These are phyloP conservation scores for Cheirogaleus medius DNA, from an alignment of 2,113 vertebrate species.

Conservation along the genomic window DNA sequence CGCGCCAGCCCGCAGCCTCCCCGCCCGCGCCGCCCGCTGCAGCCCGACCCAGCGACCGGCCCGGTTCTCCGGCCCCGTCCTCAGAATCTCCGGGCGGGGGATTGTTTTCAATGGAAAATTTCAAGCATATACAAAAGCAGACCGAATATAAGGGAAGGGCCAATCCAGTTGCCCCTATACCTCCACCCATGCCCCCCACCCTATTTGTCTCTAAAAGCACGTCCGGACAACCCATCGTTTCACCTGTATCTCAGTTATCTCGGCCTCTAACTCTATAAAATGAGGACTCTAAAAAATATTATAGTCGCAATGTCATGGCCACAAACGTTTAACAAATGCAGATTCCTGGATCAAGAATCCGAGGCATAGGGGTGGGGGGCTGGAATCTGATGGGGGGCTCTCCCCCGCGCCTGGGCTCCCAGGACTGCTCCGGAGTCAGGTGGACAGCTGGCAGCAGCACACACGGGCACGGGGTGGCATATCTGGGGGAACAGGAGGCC, in stretches of 20 bases:
- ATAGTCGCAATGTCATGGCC: not conserved
- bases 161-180: not conserved
- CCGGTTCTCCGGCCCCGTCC: not conserved
- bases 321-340: not conserved
- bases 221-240: not conserved
- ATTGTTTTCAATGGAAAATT: not conserved
- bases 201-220: not conserved
- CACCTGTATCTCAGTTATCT: not conserved
- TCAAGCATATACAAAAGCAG: not conserved
- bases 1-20: not conserved
- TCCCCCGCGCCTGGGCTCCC: not conserved
- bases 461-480: rapidly evolving
- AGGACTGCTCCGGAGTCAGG: not conserved
- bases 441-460: not conserved
- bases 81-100: too few species aligned
- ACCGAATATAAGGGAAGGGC: not conserved
- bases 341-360: not conserved
- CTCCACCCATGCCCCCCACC: not conserved
- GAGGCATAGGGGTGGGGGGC: too few species aligned
- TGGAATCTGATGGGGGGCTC: not conserved
- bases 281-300: not conserved
- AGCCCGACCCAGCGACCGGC: too few species aligned
- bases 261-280: not conserved
- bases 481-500: not conserved
- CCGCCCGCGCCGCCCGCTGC: rapidly evolving